Conservation (phyloP, 2,113 vertebrate genomes). For the Phoxinus phoxinus region DNA sequence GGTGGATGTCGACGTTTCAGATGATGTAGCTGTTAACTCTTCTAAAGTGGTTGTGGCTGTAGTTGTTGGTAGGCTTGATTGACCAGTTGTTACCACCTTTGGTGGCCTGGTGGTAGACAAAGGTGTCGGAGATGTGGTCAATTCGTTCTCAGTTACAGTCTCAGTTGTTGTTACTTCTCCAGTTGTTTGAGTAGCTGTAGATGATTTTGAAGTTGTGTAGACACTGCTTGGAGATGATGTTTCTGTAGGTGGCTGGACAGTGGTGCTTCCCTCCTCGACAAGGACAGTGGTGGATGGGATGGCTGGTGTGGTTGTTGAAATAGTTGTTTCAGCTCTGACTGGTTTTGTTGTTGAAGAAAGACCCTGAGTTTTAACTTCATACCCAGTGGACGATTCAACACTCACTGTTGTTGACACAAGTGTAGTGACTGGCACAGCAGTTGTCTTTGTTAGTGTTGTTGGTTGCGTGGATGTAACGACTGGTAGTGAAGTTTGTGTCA, state of each 20-base stretch:
- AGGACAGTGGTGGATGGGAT: neutral
- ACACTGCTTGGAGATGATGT: neutral
- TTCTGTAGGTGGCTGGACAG: neutral
- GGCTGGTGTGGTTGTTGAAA: neutral
- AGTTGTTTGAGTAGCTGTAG: constrained; percentile 42
- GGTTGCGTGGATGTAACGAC: too few species aligned
- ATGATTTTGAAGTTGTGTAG: neutral
- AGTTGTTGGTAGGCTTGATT: neutral
- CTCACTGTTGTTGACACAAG: too few species aligned
- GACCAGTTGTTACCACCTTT: neutral
- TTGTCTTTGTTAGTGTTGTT: too few species aligned
- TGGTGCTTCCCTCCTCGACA: neutral
- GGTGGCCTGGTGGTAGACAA: constrained; percentile 6
- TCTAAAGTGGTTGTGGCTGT: neutral
- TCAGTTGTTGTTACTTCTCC: neutral
- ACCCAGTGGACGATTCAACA: too few species aligned
- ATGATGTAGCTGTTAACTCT: constrained; percentile 36
- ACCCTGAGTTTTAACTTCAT: too few species aligned
- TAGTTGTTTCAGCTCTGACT: too few species aligned
- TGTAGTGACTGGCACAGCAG: too few species aligned
- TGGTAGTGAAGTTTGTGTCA: too few species aligned
- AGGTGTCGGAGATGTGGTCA: neutral
- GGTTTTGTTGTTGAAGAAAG: too few species aligned
- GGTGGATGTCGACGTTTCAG: neutral
- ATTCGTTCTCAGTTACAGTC: constrained; percentile 23